Percentiles rank a stretch among this genome's conserved stretches.
Conservation (phyloP, 1,140 invertebrate genomes). For the Polypedilum vanderplanki region DNA sequence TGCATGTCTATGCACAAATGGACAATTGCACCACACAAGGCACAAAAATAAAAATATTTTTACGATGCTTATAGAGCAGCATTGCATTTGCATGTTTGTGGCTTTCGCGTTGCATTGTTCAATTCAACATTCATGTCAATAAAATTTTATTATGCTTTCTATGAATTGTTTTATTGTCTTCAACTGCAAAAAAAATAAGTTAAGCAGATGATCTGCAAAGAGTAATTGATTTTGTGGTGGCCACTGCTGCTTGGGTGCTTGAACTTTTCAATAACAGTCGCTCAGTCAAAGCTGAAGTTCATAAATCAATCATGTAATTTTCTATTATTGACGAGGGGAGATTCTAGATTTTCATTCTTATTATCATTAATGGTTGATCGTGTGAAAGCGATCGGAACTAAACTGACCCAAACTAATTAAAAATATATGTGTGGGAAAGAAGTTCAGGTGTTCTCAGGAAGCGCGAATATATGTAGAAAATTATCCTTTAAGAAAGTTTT, state of each 20-base stretch:
- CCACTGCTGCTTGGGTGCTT: not conserved
- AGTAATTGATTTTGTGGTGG: conserved; percentile 4
- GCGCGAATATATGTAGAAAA: not conserved
- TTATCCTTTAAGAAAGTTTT: not conserved
- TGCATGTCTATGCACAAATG: not conserved
- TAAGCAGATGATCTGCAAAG: not conserved
- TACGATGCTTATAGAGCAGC: not conserved
- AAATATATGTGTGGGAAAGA: conserved; percentile 19
- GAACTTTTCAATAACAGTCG: not conserved
- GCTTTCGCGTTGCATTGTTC: conserved; percentile 9
- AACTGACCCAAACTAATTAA: not conserved
- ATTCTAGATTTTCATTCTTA: not conserved
- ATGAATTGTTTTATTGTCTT: conserved; percentile 3
- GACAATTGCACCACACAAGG: not conserved
- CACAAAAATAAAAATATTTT: not conserved
- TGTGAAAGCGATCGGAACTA: conserved; percentile 22
- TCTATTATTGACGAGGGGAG: not conserved
- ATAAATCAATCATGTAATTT: conserved; percentile 1
- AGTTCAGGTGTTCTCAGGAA: conserved; percentile 23
- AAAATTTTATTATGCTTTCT: conserved; percentile 7
- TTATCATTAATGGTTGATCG: not conserved
- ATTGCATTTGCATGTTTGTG: not conserved
- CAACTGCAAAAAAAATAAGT: not conserved
- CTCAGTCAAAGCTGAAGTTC: not conserved
- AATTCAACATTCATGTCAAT: conserved; percentile 7